Conservation (phyloP, 2,888 invertebrate species). For the Gymnosoma rotundatum region DNA sequence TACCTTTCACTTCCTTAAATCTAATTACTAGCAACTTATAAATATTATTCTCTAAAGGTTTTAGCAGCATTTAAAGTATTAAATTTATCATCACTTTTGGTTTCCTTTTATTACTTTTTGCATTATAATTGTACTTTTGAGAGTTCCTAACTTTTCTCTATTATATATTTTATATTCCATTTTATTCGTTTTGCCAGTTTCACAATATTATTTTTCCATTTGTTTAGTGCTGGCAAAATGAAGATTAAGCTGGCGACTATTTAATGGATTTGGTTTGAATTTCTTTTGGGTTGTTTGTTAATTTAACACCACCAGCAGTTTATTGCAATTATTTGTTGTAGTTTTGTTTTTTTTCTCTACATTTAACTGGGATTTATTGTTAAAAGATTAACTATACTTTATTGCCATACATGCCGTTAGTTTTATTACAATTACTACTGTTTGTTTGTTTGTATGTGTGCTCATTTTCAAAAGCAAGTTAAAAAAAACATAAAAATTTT, state of each 20-base stretch:
- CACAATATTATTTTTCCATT: slow-evolving; percentile 53
- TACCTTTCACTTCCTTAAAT: neutral
- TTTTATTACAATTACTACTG: slow-evolving; percentile 19
- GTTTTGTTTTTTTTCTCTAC: neutral
- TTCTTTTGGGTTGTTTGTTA: slow-evolving; percentile 49
- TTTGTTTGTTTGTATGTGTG: slow-evolving; percentile 13
- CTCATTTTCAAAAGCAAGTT: slow-evolving; percentile 25
- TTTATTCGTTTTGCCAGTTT: slow-evolving; percentile 9
- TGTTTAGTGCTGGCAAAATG: slow-evolving; percentile 1
- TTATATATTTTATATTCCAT: neutral
- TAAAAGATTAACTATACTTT: slow-evolving; percentile 71
- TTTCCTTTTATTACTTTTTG: slow-evolving; percentile 1
- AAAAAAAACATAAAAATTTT: slow-evolving; percentile 12
- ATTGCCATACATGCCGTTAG: slow-evolving; percentile 41
- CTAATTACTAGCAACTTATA: neutral
- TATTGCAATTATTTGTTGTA: slow-evolving; percentile 23
- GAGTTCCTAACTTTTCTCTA: neutral
- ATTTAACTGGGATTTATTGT: slow-evolving; percentile 70
- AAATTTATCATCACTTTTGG: slow-evolving; percentile 10
- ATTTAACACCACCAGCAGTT: slow-evolving; percentile 41
- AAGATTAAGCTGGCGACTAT: slow-evolving; percentile 21
- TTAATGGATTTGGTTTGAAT: slow-evolving; percentile 26
- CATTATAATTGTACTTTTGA: slow-evolving; percentile 11
- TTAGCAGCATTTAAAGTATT: neutral
- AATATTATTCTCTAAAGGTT: neutral